Base-by-base conservation (phyloP, 1,140 invertebrate species). In the Drosophila sturtevanti region DNA sequence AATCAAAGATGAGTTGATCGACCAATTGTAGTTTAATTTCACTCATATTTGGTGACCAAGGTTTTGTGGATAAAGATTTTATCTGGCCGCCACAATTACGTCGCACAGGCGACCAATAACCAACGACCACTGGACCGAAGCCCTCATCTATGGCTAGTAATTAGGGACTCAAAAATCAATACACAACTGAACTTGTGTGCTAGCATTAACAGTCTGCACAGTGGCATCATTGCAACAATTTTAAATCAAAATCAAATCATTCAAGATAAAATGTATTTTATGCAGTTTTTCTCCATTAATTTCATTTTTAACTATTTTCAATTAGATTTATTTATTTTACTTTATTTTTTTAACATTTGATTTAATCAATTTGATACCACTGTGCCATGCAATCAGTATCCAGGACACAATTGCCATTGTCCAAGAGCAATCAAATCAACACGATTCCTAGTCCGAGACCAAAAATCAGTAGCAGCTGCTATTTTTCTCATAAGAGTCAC, bases 351-450 rank as follows among this genome's bases (percentile, higher is more conserved):
- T n/a, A n/a, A 38, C 0, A 41, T 35, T 35, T 4, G 0, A 4
- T 4, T 38, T 2, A 14, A 14, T 38, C 27, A 14, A 44, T 24
- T n/a, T 24, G 4, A 27, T 14, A 1, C 27, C 54, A 56, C 54
- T 56, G 54, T 56, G 27, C 27, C 27, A 56, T 34, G 14, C 54
- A 56, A 56, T 56, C 54, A 56, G 54, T 56, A 56, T 56, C 54
- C 41, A 48, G 16, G 9, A 18, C 69, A 67, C 81, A 86, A 81
- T 74, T 77, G 77, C 77, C 66, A 65, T 87, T 78, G 82, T 79
- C 64, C 71, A 70, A 68, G 63, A 54, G 68, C 73, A 87, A 86
- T 82, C 84, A 86, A 79, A 63, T 63, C 60, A 56, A 76, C 54
- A 62, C 60, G 34, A 41, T 63, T 72, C 44, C 38, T 60, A 62